Evolutionary conservation across 2,888 invertebrate species (phyloP).

Genomic region (Agriotes lineatus): DNA sequence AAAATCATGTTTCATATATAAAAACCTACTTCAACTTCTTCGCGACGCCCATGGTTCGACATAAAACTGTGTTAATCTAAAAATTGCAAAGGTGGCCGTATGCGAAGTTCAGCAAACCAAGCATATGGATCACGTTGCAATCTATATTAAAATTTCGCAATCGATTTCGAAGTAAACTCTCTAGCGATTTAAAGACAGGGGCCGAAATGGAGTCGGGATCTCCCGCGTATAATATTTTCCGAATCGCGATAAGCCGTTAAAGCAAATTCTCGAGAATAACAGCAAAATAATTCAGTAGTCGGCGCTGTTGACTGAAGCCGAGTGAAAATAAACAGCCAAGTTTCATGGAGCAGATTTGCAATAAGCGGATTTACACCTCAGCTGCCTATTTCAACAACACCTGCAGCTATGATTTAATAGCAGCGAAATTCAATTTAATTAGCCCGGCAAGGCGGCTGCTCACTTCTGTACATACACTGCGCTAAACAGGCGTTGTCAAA

Average conservation of each 20-base stretch:
- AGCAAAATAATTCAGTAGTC: constrained; percentile 16
- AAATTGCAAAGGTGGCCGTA: too few relatives aligned
- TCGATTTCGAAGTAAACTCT: too few relatives aligned
- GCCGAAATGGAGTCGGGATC: not conserved
- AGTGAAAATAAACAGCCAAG: constrained; percentile 25
- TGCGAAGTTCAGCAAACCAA: too few relatives aligned
- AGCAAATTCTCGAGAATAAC: constrained; percentile 13
- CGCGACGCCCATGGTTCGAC: too few relatives aligned
- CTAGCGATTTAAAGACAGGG: not conserved
- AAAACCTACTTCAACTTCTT: too few relatives aligned
- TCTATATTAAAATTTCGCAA: too few relatives aligned
- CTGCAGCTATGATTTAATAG: constrained; percentile 39
- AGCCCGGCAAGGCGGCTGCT: constrained; percentile 21
- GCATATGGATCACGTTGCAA: too few relatives aligned
- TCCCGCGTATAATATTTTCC: not conserved
- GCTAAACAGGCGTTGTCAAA: constrained; percentile 28
- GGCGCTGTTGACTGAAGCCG: not conserved
- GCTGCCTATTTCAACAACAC: constrained; percentile 34
- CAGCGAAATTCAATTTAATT: constrained; percentile 38
- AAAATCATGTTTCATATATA: too few relatives aligned
- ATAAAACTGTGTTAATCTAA: too few relatives aligned
- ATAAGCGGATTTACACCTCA: constrained; percentile 36
- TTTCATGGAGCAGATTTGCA: constrained; percentile 27
- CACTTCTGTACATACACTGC: constrained; percentile 28
- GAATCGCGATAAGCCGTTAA: constrained; percentile 12